These are phyloP conservation scores for Nesoenas mayeri DNA, from an alignment of 2,113 vertebrate species.

Conservation along the genomic window DNA sequence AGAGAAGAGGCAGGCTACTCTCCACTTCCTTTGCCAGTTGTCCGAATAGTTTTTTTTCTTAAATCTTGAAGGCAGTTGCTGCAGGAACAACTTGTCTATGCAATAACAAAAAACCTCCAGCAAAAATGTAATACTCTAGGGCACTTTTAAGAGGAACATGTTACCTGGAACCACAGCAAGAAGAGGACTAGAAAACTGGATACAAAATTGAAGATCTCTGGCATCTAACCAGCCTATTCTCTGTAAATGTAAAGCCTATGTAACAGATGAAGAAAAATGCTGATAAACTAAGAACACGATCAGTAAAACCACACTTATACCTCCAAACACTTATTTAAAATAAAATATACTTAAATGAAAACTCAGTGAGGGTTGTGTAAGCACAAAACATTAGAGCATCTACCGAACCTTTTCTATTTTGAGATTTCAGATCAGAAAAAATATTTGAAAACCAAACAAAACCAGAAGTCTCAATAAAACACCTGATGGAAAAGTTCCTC, in stretches of 20 bases:
- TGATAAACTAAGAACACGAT: not conserved
- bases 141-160: not conserved
- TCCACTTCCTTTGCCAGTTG: not conserved
- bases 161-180: not conserved
- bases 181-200: not conserved
- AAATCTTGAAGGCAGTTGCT: not conserved
- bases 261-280: not conserved
- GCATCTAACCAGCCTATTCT: not conserved
- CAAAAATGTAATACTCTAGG: not conserved
- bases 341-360: not conserved
- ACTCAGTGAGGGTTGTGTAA: not conserved
- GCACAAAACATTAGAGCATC: not conserved
- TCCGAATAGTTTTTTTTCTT: not conserved
- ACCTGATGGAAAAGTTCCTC: not conserved
- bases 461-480: not conserved
- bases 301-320: not conserved
- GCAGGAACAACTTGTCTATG: not conserved
- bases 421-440: not conserved
- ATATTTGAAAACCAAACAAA: slow-evolving; percentile 9
- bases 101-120: not conserved
- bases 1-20: not conserved
- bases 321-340: not conserved
- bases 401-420: not conserved
- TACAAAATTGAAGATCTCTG: not conserved
- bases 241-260: not conserved